Base-by-base conservation (phyloP, 2,797 vertebrate species). In the Carapus acus region DNA sequence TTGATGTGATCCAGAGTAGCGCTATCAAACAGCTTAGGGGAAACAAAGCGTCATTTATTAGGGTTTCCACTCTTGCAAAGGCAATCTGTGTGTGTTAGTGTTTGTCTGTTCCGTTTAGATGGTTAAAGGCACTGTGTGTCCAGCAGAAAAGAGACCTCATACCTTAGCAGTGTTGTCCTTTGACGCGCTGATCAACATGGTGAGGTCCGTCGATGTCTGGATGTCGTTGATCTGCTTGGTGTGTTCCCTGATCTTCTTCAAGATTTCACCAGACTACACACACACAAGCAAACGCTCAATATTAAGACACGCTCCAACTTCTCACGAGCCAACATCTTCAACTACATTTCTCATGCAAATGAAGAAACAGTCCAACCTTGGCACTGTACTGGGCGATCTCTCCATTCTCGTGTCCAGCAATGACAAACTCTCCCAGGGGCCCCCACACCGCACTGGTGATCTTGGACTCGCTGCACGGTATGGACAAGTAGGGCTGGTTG, bases 381-480 rank as follows among this genome's bases (percentile, higher is more conserved):
- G 93, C 90, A 2, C 94, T 95, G 62, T 92, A 98, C 83, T 96
- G 95, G 84, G 94, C 94, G 62, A 99, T 87, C 82, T 98, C 94
- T 15, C 96, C 96, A 0, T 82, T 97, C 79, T 99, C 96, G 0
- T 97, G 95, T 2, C 94, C 95, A 0, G 93, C 93, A 0, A 94
- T 94, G 76, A 99, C 92, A 66, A 90, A 96, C 63, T 99, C 94
- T 4, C 96, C 94, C 24, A 98, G 85, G 0, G 96, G 93, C 1
- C 96, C 96, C 94, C 96, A 99, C 37, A 97, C 93, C 0, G 94
- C 95, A 18, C 96, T 97, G 20, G 96, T 98, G 77, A 99, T 93
- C 82, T 99, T 98, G 16, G 91, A 90, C 0, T 99, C 95, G 0
- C 69, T 94, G 85, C 92, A 96, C 6, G 92, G 91, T 14, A 98